phyloP scores from a whole-genome alignment of 2,113 vertebrate genomes.

The Antigone vipio region DNA sequence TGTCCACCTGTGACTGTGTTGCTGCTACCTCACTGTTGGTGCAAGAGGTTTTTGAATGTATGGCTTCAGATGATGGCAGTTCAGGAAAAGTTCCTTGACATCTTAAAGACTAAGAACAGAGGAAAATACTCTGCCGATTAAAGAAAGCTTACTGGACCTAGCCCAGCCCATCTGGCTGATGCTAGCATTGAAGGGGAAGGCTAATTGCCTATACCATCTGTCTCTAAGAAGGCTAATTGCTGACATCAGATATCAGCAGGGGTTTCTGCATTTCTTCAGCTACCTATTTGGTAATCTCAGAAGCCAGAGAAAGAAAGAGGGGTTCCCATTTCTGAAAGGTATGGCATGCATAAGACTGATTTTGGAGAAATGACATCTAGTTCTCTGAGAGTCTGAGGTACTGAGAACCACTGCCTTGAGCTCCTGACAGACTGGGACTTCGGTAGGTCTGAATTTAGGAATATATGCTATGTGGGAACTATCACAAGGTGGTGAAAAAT shows the following conservation, averaged over 20 bases:
- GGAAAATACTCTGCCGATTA: slow-evolving; percentile 41
- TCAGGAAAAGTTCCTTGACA: slow-evolving; percentile 1
- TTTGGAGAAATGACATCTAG: background rate
- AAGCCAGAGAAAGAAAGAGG: background rate
- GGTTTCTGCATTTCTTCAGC: slow-evolving; percentile 32
- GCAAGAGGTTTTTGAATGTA: background rate
- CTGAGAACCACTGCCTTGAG: background rate
- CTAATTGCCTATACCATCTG: slow-evolving; percentile 63
- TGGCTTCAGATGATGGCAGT: background rate
- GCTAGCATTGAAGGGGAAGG: slow-evolving; percentile 44
- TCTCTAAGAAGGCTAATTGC: slow-evolving; percentile 59
- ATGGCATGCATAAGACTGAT: background rate
- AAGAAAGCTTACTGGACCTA: slow-evolving; percentile 65
- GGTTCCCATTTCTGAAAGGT: background rate
- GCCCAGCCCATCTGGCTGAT: slow-evolving; percentile 60
- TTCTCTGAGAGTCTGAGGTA: background rate
- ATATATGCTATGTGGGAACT: background rate
- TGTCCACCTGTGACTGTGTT: background rate
- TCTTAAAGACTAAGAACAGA: slow-evolving; percentile 9
- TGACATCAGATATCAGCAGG: slow-evolving; percentile 58
- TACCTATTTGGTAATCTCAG: slow-evolving; percentile 10
- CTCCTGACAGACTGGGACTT: background rate
- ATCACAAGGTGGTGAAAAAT: background rate
- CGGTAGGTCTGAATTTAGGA: background rate
- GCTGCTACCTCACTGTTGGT: background rate